Evolutionary conservation across 53 echinoderm and acorn worm genomes (phyloP), one percentile per base, ranked within the genome.

Genomic region (Stichopus horrens): DNA sequence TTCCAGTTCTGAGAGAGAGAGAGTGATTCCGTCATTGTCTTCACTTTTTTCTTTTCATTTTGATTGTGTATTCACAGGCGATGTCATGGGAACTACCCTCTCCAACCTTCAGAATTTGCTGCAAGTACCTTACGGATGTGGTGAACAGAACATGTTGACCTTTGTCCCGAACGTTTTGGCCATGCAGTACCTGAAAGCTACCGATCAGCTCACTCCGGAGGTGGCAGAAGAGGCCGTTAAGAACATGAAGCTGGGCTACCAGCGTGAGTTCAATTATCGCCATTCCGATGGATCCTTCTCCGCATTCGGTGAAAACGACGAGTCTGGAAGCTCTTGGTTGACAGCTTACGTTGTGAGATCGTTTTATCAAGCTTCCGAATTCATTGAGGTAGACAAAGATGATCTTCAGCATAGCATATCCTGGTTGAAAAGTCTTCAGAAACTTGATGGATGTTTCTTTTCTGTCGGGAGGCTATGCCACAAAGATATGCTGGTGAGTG

Each of bases 141-240:
- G 96, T 21, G 96, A 96, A 78, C 96, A 96, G 88, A 96, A 96
- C 88, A 95, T 96, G 90, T 85, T 95, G 53, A 93, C 92, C 13
- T 87, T 96, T 58, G 94, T 93, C 18, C 94, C 96, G 8, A 96
- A 96, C 74, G 92, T 96, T 77, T 84, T 94, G 20, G 92, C 92
- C 9, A 89, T 95, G 56, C 83, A 96, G 78, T 96, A 96, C 86
- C 92, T 96, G 58, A 93, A 74, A 18, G 91, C 85, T 73, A 93
- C 94, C 10, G 86, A 91, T 19, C 94, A 94, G 68, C 89, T 94
- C 11, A 94, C 92, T 3, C 80, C 88, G 52, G 83, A 91, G 14
- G 19, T 88, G 8, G 87, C 85, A 7, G 57, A 90, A 5, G 89
- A 86, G 78, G 88, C 94, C 18, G 90, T 86, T 53, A 21, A 86